Evolutionary conservation across 2,113 vertebrate species (phyloP), one percentile per base, ranked within the genome.

Genomic region (Rafetus swinhoei): DNA sequence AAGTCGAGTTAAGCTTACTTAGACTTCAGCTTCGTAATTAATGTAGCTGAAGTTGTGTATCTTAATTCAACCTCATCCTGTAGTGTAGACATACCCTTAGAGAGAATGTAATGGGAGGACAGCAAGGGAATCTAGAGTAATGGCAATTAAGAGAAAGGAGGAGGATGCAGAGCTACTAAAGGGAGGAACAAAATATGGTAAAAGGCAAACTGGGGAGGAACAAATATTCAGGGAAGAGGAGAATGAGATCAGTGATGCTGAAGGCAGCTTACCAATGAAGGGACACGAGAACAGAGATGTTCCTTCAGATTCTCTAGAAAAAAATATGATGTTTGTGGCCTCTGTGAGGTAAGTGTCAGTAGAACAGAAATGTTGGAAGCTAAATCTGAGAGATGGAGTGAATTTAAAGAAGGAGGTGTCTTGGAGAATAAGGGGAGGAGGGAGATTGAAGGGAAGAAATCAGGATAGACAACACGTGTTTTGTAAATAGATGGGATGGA

Each of bases 351-450:
- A 39, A 39, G 13, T 55, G 9, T 29, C 27, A 74, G 53, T 55
- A 24, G 55, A 74, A 74, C n/a, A 29, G 54, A 74, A 55, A 55
- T 0, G 4, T n/a, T 53, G 32, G 32, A 18, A 32, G 77, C 4
- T 25, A 3, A 57, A 6, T 16, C n/a, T 54, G 25, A 32, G 52
- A 6, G 35, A 35, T 12, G 10, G 35, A 39, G 9, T 25, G 53
- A 69, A 3, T 79, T 83, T 45, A 6, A 50, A 90, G 45, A 69
- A 80, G 82, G 12, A 55, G 21, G 15, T 16, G 39, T 8, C 32
- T 88, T 85, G 32, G 54, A 57, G 18, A 24, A 39, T 57, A 9
- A 62, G 60, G 77, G 50, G 21, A 52, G 69, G 59, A 74, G 60
- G 54, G 52, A 69, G 29, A 50, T 15, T 77, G 53, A 74, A 32